phyloP scores from a whole-genome alignment of 2,888 invertebrate genomes.

The Gymnoscelis rufifasciata region DNA sequence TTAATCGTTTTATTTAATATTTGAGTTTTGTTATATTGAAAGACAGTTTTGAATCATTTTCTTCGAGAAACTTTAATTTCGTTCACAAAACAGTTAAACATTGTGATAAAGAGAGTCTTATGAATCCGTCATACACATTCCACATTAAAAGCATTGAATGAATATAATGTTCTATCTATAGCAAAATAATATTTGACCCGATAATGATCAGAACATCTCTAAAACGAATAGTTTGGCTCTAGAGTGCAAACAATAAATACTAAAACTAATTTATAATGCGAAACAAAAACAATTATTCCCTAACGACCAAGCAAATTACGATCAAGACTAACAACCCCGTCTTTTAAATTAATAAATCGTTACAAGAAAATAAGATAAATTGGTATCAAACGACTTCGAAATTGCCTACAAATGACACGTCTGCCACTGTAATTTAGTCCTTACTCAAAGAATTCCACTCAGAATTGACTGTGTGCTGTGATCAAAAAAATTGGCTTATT shows the following conservation, averaged over 20 bases:
- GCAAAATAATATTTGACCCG: no score
- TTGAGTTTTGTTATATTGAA: no score
- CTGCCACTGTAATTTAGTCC: slow-evolving; percentile 60
- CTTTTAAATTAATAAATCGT: slow-evolving; percentile 41
- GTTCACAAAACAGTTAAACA: no score
- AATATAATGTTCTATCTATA: no score
- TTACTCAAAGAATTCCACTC: slow-evolving; percentile 52
- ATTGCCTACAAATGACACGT: slow-evolving; percentile 69
- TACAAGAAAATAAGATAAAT: slow-evolving; percentile 64
- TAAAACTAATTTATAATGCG: slow-evolving; percentile 20
- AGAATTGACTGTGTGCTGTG: slow-evolving; percentile 45
- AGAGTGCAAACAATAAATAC: background rate
- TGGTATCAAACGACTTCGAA: slow-evolving; percentile 63
- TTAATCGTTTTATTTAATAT: no score
- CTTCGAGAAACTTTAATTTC: no score
- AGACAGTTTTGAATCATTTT: no score
- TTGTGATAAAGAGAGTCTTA: no score
- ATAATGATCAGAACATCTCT: background rate
- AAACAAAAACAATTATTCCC: slow-evolving; percentile 29
- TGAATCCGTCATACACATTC: no score
- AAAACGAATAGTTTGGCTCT: background rate
- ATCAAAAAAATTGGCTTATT: slow-evolving; percentile 76
- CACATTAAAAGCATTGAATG: no score
- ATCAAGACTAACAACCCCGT: slow-evolving; percentile 25
- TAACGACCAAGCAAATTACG: slow-evolving; percentile 33